These are phyloP conservation scores for Ephydatia muelleri DNA, from an alignment of 37 sponge, comb jelly and placozoan genomes.

Conservation along the genomic window DNA sequence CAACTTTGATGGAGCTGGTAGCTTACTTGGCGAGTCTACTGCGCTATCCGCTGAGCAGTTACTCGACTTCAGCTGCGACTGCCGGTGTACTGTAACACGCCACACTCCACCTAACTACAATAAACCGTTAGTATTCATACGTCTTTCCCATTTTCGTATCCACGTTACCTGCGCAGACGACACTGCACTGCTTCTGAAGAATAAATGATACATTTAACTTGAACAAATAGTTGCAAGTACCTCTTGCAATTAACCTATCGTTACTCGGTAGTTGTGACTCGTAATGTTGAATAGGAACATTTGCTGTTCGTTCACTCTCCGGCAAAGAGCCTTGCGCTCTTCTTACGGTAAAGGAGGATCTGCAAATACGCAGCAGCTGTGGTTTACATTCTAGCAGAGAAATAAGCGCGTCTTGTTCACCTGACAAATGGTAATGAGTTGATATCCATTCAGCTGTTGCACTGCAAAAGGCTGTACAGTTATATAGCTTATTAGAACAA, in stretches of 20 bases:
- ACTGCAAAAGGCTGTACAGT: neutral
- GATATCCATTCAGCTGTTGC: slow-evolving; percentile 5
- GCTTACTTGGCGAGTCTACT: slow-evolving; percentile 5
- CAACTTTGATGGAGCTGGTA: slow-evolving; percentile 35
- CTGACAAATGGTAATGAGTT: slow-evolving; percentile 20
- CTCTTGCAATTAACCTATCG: neutral
- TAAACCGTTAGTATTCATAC: neutral
- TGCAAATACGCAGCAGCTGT: neutral
- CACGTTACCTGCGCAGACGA: neutral
- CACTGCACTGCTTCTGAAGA: neutral
- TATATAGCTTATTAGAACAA: neutral
- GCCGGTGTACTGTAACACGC: neutral
- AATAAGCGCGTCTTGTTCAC: neutral
- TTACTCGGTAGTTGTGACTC: neutral
- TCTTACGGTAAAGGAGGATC: neutral
- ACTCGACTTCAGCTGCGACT: neutral
- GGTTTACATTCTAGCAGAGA: neutral
- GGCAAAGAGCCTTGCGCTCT: slow-evolving; percentile 1
- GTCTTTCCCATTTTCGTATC: neutral
- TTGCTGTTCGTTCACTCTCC: neutral
- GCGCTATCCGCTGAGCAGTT: neutral
- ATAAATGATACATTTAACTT: neutral
- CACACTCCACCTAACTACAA: neutral
- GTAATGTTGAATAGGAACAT: neutral
- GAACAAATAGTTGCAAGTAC: neutral